These are phyloP conservation scores for Tenodera sinensis DNA, from an alignment of 2,888 invertebrate species.

Conservation along the genomic window DNA sequence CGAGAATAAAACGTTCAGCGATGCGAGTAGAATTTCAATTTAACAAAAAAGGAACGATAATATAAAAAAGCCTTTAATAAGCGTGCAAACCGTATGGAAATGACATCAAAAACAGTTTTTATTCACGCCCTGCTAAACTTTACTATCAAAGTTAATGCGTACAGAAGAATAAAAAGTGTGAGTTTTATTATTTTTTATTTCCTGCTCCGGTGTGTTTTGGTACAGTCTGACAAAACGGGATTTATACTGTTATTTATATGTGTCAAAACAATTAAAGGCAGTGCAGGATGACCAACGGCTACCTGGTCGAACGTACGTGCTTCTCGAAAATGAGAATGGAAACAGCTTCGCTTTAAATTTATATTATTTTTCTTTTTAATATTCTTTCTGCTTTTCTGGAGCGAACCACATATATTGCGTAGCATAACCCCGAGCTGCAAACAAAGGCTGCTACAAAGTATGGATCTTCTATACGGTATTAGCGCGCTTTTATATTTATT, in stretches of 20 bases:
- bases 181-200: neutral
- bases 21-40: conserved; percentile 21
- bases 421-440: neutral
- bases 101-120: conserved; percentile 27
- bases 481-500: neutral
- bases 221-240: neutral
- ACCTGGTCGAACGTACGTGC: neutral
- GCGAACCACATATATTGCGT: neutral
- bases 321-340: neutral
- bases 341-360: neutral
- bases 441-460: neutral
- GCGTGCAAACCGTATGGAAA: conserved; percentile 20
- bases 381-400: neutral
- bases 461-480: neutral
- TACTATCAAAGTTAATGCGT: conserved; percentile 23
- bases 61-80: conserved; percentile 16
- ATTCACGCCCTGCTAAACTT: conserved; percentile 21
- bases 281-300: neutral
- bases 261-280: conserved; percentile 7
- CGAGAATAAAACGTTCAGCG: conserved; percentile 19
- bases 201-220: neutral
- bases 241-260: conserved; percentile 11
- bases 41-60: conserved; percentile 17
- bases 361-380: neutral
- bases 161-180: neutral